Base-by-base conservation (phyloP, 1,140 invertebrate species). In the Manduca sexta region DNA sequence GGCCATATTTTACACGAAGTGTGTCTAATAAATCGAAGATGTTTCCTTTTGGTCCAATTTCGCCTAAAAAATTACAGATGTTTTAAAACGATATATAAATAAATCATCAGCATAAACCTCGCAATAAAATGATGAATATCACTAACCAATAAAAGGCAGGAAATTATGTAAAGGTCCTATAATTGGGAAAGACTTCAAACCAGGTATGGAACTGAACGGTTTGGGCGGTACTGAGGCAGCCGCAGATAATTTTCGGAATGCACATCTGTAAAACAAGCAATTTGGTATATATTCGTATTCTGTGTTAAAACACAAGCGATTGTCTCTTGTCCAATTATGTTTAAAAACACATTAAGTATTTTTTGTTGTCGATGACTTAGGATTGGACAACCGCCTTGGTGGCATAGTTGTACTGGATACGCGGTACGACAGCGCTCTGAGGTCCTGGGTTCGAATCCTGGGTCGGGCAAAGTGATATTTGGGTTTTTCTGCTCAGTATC, bases 141-240 rank as follows among this genome's bases (percentile, higher is more conserved):
- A 52, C 52, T 30, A 38, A 77, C 77, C 77, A 12, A 82, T 60
- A 12, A 71, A 31, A 13, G 78, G 75, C 17, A 82, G 17, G 41
- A 82, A 82, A 40, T 78, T 68, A 45, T 79, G 73, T 11, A 76
- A 17, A 1, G 68, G 48, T n/a, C 78, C 78, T 11, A 82, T 46
- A n/a, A 78, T 13, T 2, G 78, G 78, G 16, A 80, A 51, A 13
- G 63, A 56, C 6, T 59, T 60, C 17, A 79, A 49, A 0, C 78
- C 78, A n/a, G 78, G 78, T 46, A 82, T 75, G 8, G 66, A 54
- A 14, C 67, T 49, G 18, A 67, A 74, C 10, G 74, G 61, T 48
- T 73, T 78, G 1, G 51, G 44, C 33, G 31, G 21, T 1, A 45
- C 47, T 15, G 56, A 12, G 12, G 41, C 12, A 35, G 14, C n/a